Conservation (phyloP, 2,797 vertebrate genomes). For the Mormyrops attenuatus region DNA sequence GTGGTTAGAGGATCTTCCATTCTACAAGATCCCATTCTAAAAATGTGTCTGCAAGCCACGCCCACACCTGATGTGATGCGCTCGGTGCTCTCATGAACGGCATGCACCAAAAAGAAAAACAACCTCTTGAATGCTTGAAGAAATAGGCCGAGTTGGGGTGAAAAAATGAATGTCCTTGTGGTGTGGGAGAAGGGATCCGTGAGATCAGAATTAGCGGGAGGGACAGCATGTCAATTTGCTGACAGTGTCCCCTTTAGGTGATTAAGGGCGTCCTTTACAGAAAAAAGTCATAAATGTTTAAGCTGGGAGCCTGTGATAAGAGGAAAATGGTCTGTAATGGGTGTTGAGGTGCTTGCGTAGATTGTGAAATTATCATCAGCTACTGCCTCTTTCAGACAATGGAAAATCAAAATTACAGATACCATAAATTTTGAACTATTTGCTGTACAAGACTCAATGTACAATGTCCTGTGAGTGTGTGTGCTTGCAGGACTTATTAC, state of each 20-base stretch:
- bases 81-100: neutral
- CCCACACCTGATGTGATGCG: neutral
- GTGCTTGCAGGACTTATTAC: neutral
- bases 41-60: neutral
- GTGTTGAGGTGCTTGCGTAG: neutral
- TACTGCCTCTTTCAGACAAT: neutral
- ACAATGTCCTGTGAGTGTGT: neutral
- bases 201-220: neutral
- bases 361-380: neutral
- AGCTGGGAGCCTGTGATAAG: neutral
- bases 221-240: neutral
- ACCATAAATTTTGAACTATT: neutral
- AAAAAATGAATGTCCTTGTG: neutral
- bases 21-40: neutral
- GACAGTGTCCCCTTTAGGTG: neutral
- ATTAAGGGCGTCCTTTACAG: neutral
- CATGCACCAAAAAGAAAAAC: neutral
- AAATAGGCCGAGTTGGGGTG: neutral
- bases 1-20: neutral
- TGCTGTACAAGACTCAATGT: neutral
- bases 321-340: neutral
- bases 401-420: neutral
- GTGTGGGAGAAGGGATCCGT: neutral
- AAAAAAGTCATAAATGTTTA: constrained; percentile 17
- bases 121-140: neutral